Base-by-base conservation (phyloP, 2,888 invertebrate species). In the Caenorhabditis doughertyi region DNA sequence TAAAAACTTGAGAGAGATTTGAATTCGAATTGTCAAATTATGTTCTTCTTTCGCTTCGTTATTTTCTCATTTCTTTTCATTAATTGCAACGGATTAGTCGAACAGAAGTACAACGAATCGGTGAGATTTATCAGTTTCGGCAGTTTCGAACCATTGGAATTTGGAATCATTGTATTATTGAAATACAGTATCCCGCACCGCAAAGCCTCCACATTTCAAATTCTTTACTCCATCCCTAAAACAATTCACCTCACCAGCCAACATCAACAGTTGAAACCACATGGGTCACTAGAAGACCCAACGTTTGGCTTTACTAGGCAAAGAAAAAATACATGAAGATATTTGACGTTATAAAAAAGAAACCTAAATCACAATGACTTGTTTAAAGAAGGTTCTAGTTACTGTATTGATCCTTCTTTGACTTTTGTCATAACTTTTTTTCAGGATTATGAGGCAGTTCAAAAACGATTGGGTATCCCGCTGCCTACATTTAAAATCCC, bases 401-500 rank as follows among this genome's bases (percentile, higher is more conserved):
- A n/a, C n/a, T n/a, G n/a, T n/a, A n/a, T n/a, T n/a, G n/a, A n/a
- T n/a, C n/a, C n/a, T n/a, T n/a, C n/a, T n/a, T n/a, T n/a, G n/a
- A n/a, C n/a, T n/a, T n/a, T n/a, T n/a, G n/a, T n/a, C n/a, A n/a
- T n/a, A n/a, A n/a, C n/a, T 13, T 18, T 39, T 32, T 42, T 67
- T 29, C 53, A 74, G 74, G 56, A 58, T 13, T n/a, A 5, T n/a
- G 44, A n/a, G 21, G 16, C 11, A n/a, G n/a, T 70, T 29, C 58
- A 68, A 51, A 39, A 60, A 32, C 44, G 68, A 0, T 39, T 77
- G 25, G 56, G 47, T 5, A 9, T 68, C 13, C 2, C 58, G 9
- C 44, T 77, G 3, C 53, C 60, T 9, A n/a, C 70, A 3, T 18
- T 77, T 49, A 68, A 74, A 11, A 49, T 67, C 11, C 67, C 74